Base-by-base conservation (phyloP, 2,113 vertebrate genomes). In the Reinhardtius hippoglossoides region DNA sequence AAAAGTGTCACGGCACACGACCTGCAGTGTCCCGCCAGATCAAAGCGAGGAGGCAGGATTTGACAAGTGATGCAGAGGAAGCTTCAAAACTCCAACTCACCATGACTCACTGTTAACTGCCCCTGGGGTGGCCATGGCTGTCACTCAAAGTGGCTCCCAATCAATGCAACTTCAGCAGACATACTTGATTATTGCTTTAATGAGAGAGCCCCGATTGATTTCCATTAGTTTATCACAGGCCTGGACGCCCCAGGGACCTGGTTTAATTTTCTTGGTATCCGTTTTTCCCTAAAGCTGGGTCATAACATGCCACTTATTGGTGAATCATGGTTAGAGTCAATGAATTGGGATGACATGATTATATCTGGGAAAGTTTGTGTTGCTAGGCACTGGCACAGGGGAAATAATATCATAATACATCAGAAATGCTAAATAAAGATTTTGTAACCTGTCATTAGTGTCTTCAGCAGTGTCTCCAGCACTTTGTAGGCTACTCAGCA, bases 151-250 rank as follows among this genome's bases (percentile, higher is more conserved):
- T 63, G 78, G 64, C 82, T 85, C 80, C 71, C 66, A 87, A 93
- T 92, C 90, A 91, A 90, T 91, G 69, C 42, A 60, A 67, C 84
- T 80, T 62, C 71, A 70, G 72, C 62, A 55, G 69, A 84, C 81
- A 26, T 66, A 86, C 70, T 91, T 90, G 90, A 92, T 89, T 90
- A 93, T 93, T 16, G 40, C 85, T 87, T 74, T 92, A 91, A 92
- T 88, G 88, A 92, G 92, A 76, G 85, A 71, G 50, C 67, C 56
- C 31, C 10, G 69, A 92, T 91, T 90, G 88, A 91, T 93, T 89
- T 87, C 75, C 83, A 81, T 87, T 91, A 76, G 61, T 87, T 85
- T 84, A 86, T 88, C 78, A 83, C 56, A 31, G 77, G 20, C 48
- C 59, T 13, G 20, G 50, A 46, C 16, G 5, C 82, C 78, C 63